Evolutionary conservation across 1,140 invertebrate genomes (phyloP).

Genomic region (Mycetomoellerius zeteki): DNA sequence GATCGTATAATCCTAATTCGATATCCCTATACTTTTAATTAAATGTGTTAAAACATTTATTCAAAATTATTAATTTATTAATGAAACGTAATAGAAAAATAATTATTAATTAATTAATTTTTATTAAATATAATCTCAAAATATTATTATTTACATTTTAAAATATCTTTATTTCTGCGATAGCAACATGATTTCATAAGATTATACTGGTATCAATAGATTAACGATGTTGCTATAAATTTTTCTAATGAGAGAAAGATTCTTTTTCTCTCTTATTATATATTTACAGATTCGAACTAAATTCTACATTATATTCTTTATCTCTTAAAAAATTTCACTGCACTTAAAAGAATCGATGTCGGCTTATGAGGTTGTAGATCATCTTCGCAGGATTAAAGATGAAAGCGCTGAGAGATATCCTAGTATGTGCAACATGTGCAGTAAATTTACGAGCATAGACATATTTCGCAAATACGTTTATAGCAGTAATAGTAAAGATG

Average conservation of each 20-base stretch:
- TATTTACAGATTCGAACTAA: neutral
- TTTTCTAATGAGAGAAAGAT: neutral
- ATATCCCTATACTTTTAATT: too few species aligned
- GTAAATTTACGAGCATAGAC: neutral
- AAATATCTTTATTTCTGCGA: constrained; percentile 5
- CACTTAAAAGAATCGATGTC: neutral
- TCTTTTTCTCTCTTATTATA: neutral
- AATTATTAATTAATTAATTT: too few species aligned
- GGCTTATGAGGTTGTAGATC: constrained; percentile 9
- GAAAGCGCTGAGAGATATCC: neutral
- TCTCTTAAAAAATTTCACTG: neutral
- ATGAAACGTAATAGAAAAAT: too few species aligned
- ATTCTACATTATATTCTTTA: neutral
- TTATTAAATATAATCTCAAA: too few species aligned
- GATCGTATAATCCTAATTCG: too few species aligned
- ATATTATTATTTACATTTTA: neutral
- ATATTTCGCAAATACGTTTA: constrained; percentile 26
- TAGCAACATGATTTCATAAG: neutral
- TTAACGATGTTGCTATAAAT: neutral
- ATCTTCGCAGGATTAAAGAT: constrained; percentile 6
- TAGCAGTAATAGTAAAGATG: constrained; percentile 31
- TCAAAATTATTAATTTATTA: too few species aligned
- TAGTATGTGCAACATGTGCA: neutral
- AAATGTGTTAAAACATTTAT: too few species aligned
- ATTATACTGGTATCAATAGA: neutral